These are phyloP conservation scores for Gracilinanus agilis DNA, from an alignment of 2,113 vertebrate genomes.

Conservation along the genomic window DNA sequence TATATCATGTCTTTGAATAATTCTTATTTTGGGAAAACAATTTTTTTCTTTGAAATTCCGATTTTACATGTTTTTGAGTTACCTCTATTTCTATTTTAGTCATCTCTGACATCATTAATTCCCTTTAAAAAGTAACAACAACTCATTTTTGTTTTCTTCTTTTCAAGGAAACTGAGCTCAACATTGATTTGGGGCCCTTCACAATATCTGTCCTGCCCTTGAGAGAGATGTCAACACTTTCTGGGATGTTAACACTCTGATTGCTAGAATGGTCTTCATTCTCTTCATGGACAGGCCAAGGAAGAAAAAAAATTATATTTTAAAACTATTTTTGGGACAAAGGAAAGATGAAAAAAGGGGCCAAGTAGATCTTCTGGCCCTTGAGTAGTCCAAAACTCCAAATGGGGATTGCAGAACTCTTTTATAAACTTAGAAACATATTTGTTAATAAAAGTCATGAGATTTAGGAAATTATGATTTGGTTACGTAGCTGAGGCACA, in stretches of 20 bases:
- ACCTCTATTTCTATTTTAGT: not conserved
- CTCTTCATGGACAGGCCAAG: not conserved
- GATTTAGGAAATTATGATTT: too few species aligned
- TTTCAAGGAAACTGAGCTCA: not conserved
- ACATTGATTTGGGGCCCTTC: slow-evolving; percentile 4
- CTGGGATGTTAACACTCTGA: not conserved
- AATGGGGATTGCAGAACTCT: too few species aligned
- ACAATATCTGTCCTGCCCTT: not conserved
- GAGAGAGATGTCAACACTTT: not conserved
- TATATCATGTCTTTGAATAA: not conserved
- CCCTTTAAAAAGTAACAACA: not conserved
- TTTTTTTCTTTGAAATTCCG: not conserved
- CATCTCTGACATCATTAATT: not conserved
- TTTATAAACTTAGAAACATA: too few species aligned
- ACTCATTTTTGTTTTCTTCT: not conserved
- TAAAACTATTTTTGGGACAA: not conserved
- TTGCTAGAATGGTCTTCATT: not conserved
- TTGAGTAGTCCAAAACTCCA: too few species aligned
- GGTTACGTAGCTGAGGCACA: too few species aligned
- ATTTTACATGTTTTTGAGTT: not conserved
- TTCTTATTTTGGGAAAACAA: not conserved
- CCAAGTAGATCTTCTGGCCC: too few species aligned
- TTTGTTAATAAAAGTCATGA: too few species aligned
- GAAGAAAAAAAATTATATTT: not conserved
- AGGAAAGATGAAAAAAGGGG: not conserved